Evolutionary conservation across 1,140 invertebrate genomes (phyloP).

Genomic region (Centruroides vittatus): DNA sequence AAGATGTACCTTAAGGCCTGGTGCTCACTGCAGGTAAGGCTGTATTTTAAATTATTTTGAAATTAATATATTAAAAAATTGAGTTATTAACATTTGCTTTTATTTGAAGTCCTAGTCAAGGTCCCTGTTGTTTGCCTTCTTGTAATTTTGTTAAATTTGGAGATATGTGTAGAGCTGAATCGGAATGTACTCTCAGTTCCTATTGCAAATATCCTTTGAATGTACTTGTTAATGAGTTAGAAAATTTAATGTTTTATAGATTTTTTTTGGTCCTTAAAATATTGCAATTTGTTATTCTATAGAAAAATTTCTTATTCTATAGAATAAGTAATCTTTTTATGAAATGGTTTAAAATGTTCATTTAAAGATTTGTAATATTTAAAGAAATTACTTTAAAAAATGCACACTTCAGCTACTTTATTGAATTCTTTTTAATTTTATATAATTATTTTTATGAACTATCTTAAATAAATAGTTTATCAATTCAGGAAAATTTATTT

Average conservation of each 20-base stretch:
- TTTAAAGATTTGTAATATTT: no score
- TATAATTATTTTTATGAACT: not conserved
- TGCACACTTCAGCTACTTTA: not conserved
- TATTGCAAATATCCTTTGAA: slow-evolving; percentile 61
- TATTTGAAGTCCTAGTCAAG: slow-evolving; percentile 73
- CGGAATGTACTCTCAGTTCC: slow-evolving; percentile 73
- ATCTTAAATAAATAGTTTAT: not conserved
- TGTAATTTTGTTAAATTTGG: slow-evolving; percentile 51
- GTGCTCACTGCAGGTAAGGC: slow-evolving; percentile 47
- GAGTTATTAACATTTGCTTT: not conserved
- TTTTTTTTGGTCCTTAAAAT: no score
- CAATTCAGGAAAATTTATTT: no score
- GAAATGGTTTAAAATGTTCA: no score
- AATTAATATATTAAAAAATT: not conserved
- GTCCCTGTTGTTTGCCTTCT: slow-evolving; percentile 76
- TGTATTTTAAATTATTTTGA: not conserved
- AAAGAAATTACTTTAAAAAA: no score
- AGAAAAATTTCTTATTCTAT: no score
- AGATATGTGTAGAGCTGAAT: slow-evolving; percentile 55
- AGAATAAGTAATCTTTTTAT: no score
- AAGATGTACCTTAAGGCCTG: slow-evolving; percentile 57
- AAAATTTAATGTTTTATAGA: no score
- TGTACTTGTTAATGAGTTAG: no score
- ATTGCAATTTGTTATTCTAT: no score
- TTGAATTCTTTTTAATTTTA: not conserved